Conservation (phyloP, 2,113 vertebrate genomes). For the Triplophysa tibetana region DNA sequence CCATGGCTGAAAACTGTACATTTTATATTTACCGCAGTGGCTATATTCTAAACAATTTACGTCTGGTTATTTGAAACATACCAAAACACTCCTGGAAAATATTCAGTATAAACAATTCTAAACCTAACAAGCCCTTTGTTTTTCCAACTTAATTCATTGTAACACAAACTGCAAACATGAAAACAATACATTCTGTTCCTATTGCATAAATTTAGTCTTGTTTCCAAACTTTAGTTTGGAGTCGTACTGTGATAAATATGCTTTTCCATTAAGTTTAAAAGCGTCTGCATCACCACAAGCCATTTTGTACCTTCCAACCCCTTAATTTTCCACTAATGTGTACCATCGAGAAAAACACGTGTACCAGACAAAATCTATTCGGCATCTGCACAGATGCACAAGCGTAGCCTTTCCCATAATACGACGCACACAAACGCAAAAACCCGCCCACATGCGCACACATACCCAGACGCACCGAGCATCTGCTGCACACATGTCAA, state of each 20-base stretch:
- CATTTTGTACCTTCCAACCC: slow-evolving; percentile 34
- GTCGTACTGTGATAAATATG: slow-evolving; percentile 6
- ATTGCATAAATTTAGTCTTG: not conserved
- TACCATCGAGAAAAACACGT: slow-evolving; percentile 23
- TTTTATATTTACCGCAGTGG: not conserved
- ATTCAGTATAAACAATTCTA: not conserved
- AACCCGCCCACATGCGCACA: slow-evolving; percentile 34
- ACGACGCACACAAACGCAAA: slow-evolving; percentile 13
- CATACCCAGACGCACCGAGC: slow-evolving; percentile 28
- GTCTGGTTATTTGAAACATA: too few relatives aligned
- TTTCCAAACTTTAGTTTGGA: not conserved
- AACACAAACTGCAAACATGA: not conserved
- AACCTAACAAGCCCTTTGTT: not conserved
- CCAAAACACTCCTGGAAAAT: too few relatives aligned
- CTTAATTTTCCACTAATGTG: slow-evolving; percentile 22
- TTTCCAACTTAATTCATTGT: not conserved
- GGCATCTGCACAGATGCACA: slow-evolving; percentile 39
- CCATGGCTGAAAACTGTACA: not conserved
- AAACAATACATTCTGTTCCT: not conserved
- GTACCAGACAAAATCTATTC: slow-evolving; percentile 24
- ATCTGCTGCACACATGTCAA: slow-evolving; percentile 51
- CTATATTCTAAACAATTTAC: not conserved
- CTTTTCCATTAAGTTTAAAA: slow-evolving; percentile 22
- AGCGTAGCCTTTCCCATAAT: slow-evolving; percentile 4
- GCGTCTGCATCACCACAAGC: not conserved